Base-by-base conservation (phyloP, 2,797 vertebrate species). In the Anabas testudineus region DNA sequence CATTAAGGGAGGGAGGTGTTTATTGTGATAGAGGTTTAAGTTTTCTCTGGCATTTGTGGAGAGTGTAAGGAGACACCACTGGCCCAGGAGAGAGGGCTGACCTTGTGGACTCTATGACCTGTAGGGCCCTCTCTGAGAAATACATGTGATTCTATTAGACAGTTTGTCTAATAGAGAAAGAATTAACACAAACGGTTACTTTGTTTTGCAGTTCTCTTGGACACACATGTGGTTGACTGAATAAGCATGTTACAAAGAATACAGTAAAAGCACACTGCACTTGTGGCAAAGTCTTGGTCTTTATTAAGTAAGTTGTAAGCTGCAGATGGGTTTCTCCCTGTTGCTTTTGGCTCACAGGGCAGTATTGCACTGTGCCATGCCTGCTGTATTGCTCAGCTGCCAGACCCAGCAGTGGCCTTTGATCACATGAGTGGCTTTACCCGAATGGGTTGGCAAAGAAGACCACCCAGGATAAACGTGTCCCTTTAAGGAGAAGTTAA, bases 21-120 rank as follows among this genome's bases (percentile, higher is more conserved):
- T 72, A 76, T 69, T 82, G 18, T 78, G 45, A 61, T 56, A 43
- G 57, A 67, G 60, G 37, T 59, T 48, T 48, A 39, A 75, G 52
- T 81, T 75, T 73, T 82, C 72, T 77, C 41, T 81, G 80, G 82
- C 72, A 83, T 85, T 80, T 68, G 53, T 71, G 59, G 26, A 55
- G 64, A 67, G 57, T 77, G 86, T 80, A 84, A 86, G 73, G 62
- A 54, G 80, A 88, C 67, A 88, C 82, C 13, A 4, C 4, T 1
- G 46, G 39, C 32, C 1, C 19, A 43, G 42, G 21, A 24, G 65
- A 57, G 55, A 66, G 7, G 18, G 15, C 30, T 74, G 62, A 76
- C 63, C 72, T 42, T 32, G 43, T 56, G 24, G 52, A 55, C 74
- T 14, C 63, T 42, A 49, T 81, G 71, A 73, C 65, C 80, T 53